These are phyloP conservation scores for Otolemur garnettii DNA, from an alignment of 2,113 vertebrate genomes.

Conservation along the genomic window DNA sequence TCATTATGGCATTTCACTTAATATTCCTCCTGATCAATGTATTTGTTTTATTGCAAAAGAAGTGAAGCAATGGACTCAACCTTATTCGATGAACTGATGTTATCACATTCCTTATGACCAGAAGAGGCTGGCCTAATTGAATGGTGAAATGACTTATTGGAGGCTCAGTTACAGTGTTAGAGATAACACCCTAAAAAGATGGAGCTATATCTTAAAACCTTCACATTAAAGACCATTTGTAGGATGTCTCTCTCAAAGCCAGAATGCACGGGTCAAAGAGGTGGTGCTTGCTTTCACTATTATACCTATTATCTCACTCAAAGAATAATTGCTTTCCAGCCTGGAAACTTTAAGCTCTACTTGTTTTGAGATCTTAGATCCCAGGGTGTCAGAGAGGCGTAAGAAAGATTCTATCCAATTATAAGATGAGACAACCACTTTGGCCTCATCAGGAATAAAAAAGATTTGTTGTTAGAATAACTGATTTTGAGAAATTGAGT, in stretches of 20 bases:
- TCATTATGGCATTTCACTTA: neutral
- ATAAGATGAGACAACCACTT: neutral
- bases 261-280: neutral
- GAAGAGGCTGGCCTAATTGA: neutral
- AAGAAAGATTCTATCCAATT: neutral
- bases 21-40: neutral
- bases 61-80: neutral
- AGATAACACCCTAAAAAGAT: neutral
- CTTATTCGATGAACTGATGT: neutral
- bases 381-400: neutral
- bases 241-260: neutral
- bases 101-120: neutral
- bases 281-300: neutral
- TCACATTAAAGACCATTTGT: neutral
- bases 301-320: neutral
- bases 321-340: neutral
- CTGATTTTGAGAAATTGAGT: neutral
- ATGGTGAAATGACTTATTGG: neutral
- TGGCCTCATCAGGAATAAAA: neutral
- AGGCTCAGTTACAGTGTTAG: neutral
- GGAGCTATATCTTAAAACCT: neutral
- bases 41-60: neutral
- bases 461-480: no score
- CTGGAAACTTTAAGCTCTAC: neutral
- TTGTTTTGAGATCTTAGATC: neutral